phyloP scores from a whole-genome alignment of 2,797 vertebrate species.

The Numenius phaeopus region DNA sequence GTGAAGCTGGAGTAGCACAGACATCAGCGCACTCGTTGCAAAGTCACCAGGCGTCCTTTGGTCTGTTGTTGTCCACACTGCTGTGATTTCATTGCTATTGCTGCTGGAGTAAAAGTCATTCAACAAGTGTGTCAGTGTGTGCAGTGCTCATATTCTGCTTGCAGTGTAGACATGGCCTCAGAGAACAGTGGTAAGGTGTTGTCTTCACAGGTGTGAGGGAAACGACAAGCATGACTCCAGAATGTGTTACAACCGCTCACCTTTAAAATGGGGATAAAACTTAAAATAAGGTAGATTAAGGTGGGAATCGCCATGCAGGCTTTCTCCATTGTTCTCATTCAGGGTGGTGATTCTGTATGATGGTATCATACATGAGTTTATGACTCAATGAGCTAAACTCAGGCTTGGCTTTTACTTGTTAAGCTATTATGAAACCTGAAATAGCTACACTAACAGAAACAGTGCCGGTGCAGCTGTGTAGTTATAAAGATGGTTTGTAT shows the following conservation, averaged over 20 bases:
- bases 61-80: background rate
- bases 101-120: background rate
- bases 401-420: background rate
- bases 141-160: background rate
- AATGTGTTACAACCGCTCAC: background rate
- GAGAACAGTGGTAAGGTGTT: background rate
- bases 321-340: background rate
- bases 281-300: background rate
- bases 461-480: background rate
- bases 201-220: background rate
- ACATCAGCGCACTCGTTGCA: background rate
- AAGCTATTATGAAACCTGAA: background rate
- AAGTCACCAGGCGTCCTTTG: background rate
- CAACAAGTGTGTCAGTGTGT: background rate
- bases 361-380: background rate
- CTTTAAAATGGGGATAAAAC: background rate
- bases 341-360: background rate
- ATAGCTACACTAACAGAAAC: background rate
- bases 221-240: background rate
- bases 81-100: background rate
- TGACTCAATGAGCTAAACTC: background rate
- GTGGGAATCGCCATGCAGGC: background rate
- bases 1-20: background rate
- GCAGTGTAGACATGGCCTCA: accelerated
- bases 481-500: background rate